Percentiles rank a stretch among this genome's conserved stretches.
phyloP scores from a whole-genome alignment of 2,888 invertebrate species.

The Hydropsyche betteni region DNA sequence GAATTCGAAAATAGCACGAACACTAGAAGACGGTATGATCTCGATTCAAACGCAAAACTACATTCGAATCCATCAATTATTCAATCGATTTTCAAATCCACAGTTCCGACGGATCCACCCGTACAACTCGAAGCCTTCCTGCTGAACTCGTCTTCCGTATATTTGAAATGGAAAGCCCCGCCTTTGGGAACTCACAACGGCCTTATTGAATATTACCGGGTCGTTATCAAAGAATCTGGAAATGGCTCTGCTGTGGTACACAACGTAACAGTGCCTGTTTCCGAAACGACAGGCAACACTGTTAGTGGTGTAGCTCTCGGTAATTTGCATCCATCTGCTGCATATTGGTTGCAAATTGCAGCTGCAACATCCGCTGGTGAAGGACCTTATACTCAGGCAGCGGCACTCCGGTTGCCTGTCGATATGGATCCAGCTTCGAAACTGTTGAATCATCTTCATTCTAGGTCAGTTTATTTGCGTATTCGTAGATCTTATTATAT shows the following conservation, averaged over 20 bases:
- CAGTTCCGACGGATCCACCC: constrained; percentile 85
- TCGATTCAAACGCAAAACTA: constrained; percentile 56
- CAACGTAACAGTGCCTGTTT: constrained; percentile 71
- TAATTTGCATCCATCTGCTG: constrained; percentile 82
- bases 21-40: constrained; percentile 81
- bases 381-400: constrained; percentile 82
- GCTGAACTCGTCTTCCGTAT: constrained; percentile 81
- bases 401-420: constrained; percentile 67
- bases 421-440: constrained; percentile 45
- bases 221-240: constrained; percentile 71
- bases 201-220: constrained; percentile 82
- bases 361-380: constrained; percentile 84
- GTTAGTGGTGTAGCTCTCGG: constrained; percentile 78
- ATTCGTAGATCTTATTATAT: too few species aligned
- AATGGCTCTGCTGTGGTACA: constrained; percentile 71
- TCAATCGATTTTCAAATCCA: neutral
- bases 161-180: constrained; percentile 90
- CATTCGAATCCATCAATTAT: too few species aligned
- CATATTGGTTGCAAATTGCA: constrained; percentile 85
- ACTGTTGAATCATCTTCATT: constrained; percentile 42
- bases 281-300: constrained; percentile 57
- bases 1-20: constrained; percentile 82
- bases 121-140: constrained; percentile 83
- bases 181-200: constrained; percentile 80
- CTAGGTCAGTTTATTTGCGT: constrained; percentile 35